Conservation (phyloP, 2,113 vertebrate genomes). For the Tragelaphus scriptus region DNA sequence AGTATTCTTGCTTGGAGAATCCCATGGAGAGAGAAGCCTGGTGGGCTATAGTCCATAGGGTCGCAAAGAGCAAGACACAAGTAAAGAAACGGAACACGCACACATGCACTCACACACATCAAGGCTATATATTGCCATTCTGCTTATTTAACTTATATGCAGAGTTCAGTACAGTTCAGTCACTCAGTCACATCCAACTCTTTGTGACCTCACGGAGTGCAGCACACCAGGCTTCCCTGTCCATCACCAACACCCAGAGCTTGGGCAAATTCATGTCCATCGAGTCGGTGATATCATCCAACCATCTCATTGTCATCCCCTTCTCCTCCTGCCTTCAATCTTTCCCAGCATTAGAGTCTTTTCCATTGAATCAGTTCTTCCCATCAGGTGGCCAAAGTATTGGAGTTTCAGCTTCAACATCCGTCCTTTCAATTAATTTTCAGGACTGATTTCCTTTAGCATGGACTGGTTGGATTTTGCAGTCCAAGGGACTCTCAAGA, state of each 20-base stretch:
- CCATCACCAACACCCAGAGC: neutral
- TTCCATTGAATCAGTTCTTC: neutral
- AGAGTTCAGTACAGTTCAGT: neutral
- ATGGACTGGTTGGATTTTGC: neutral
- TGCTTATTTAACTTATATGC: neutral
- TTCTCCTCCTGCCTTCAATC: neutral
- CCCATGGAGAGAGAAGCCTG: neutral
- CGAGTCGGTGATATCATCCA: neutral
- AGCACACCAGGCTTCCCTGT: neutral
- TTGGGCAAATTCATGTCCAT: neutral
- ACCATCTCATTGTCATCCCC: neutral
- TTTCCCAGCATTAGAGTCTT: neutral
- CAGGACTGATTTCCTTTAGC: neutral
- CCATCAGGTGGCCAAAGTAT: neutral
- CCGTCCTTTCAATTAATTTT: neutral
- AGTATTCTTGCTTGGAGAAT: neutral
- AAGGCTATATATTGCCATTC: neutral
- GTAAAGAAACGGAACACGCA: neutral
- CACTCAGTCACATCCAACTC: neutral
- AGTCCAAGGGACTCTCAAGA: neutral
- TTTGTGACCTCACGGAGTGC: neutral
- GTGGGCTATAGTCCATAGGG: neutral
- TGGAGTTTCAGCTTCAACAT: neutral
- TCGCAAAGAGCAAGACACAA: fast-evolving
- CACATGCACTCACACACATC: neutral